Percentiles rank a stretch among this genome's conserved stretches.
Evolutionary conservation across 1,140 invertebrate species (phyloP).

Genomic region (Drosophila watanabei): DNA sequence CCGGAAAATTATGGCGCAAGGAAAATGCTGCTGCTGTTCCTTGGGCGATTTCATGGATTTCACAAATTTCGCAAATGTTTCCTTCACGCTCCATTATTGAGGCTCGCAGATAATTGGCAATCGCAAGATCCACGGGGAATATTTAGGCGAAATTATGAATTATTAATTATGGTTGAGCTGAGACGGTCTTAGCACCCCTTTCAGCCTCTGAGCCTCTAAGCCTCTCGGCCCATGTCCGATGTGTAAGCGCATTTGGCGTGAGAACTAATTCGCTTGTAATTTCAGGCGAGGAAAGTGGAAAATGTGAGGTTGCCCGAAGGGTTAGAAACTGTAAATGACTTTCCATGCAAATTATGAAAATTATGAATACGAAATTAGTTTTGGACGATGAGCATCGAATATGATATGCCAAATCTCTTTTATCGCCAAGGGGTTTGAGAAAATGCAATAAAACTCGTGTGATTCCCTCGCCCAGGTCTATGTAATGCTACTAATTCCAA

Average conservation of each 20-base stretch:
- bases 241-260: slow-evolving; percentile 71
- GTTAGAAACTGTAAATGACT: slow-evolving; percentile 41
- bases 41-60: slow-evolving; percentile 71
- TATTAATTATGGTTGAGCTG: slow-evolving; percentile 66
- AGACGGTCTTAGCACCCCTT: slow-evolving; percentile 28
- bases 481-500: background rate
- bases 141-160: slow-evolving; percentile 73
- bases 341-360: slow-evolving; percentile 67
- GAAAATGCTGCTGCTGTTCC: slow-evolving; percentile 27
- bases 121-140: slow-evolving; percentile 14
- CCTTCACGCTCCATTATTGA: slow-evolving; percentile 69
- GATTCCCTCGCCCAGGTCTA: slow-evolving; percentile 1
- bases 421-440: background rate
- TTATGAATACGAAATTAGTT: slow-evolving; percentile 74
- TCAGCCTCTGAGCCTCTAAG: background rate
- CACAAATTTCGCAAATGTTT: slow-evolving; percentile 61
- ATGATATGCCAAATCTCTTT: slow-evolving; percentile 4
- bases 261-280: slow-evolving; percentile 78
- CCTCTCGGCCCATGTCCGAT: slow-evolving; percentile 24
- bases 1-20: slow-evolving; percentile 46
- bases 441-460: slow-evolving; percentile 10
- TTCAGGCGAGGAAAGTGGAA: slow-evolving; percentile 32
- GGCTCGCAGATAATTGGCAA: slow-evolving; percentile 53
- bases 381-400: slow-evolving; percentile 48
- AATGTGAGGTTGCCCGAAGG: slow-evolving; percentile 29